phyloP scores from a whole-genome alignment of 2,888 invertebrate species.

The Caenorhabditis angaria region DNA sequence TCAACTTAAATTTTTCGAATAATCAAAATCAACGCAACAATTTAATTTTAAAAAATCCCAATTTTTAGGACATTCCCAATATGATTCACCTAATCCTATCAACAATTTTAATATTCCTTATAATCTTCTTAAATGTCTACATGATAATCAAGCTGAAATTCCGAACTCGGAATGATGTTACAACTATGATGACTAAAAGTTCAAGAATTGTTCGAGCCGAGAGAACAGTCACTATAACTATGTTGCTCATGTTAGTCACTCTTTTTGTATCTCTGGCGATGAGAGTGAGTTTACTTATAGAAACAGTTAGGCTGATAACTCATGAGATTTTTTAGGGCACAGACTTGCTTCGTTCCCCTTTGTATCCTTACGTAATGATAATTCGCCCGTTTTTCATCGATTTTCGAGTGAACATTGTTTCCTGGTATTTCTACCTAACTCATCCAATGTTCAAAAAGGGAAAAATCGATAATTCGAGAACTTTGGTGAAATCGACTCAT shows the following conservation, averaged over 20 bases:
- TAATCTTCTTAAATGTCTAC: constrained; percentile 5
- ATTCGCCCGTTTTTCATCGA: constrained; percentile 19
- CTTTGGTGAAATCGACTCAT: no score
- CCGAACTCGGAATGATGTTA: constrained; percentile 7
- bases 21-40: no score
- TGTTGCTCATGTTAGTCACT: constrained; percentile 24
- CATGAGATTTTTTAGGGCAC: constrained; percentile 14
- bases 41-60: neutral
- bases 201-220: constrained; percentile 13
- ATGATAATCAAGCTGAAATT: constrained; percentile 13
- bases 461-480: no score
- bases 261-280: constrained; percentile 14
- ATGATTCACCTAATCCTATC: constrained; percentile 18
- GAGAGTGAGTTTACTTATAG: constrained; percentile 4
- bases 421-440: constrained; percentile 18
- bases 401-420: constrained; percentile 19
- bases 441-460: constrained; percentile 19
- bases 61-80: constrained; percentile 12
- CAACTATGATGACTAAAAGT: no score
- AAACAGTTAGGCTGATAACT: neutral
- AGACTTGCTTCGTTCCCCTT: constrained; percentile 6
- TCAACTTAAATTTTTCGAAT: no score
- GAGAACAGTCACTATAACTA: constrained; percentile 22
- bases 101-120: neutral
- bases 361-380: constrained; percentile 15